Conservation (phyloP, 1,140 invertebrate genomes). For the Heliconius hewitsoni region DNA sequence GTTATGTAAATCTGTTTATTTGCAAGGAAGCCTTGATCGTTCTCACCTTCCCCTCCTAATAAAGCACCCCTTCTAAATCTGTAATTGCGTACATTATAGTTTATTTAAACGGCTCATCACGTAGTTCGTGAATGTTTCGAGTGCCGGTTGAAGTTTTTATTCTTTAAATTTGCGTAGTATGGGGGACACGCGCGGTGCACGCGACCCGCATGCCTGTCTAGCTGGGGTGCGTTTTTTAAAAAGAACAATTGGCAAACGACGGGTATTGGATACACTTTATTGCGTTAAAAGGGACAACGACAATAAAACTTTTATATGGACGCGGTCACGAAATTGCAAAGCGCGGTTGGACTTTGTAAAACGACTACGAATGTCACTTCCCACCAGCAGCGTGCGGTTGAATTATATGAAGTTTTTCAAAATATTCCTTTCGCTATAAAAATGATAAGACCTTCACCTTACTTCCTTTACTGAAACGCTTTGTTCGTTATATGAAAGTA, state of each 20-base stretch:
- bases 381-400: slow-evolving; percentile 4
- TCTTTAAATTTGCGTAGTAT: slow-evolving; percentile 71
- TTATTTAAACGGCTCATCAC: slow-evolving; percentile 52
- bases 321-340: slow-evolving; percentile 31
- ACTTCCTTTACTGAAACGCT: slow-evolving; percentile 14
- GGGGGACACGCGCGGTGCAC: slow-evolving; percentile 72
- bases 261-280: slow-evolving; percentile 38
- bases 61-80: slow-evolving; percentile 49
- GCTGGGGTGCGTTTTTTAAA: slow-evolving; percentile 51
- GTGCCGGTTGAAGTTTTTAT: slow-evolving; percentile 63
- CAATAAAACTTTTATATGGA: slow-evolving; percentile 38
- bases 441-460: slow-evolving; percentile 27
- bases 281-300: slow-evolving; percentile 31
- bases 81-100: slow-evolving; percentile 41
- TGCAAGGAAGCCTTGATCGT: slow-evolving; percentile 58
- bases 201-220: slow-evolving; percentile 65
- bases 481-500: slow-evolving; percentile 29
- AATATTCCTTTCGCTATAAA: slow-evolving; percentile 28
- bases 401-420: slow-evolving; percentile 22
- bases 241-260: slow-evolving; percentile 53
- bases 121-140: slow-evolving; percentile 52
- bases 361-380: slow-evolving; percentile 31
- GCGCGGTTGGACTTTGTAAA: slow-evolving; percentile 31
- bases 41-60: slow-evolving; percentile 61
- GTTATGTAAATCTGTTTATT: slow-evolving; percentile 64